A percentile compares a stretch with the other conserved stretches of the same genome.
phyloP scores from a whole-genome alignment of 2,113 vertebrate genomes.

The Malurus alboscapulatus region DNA sequence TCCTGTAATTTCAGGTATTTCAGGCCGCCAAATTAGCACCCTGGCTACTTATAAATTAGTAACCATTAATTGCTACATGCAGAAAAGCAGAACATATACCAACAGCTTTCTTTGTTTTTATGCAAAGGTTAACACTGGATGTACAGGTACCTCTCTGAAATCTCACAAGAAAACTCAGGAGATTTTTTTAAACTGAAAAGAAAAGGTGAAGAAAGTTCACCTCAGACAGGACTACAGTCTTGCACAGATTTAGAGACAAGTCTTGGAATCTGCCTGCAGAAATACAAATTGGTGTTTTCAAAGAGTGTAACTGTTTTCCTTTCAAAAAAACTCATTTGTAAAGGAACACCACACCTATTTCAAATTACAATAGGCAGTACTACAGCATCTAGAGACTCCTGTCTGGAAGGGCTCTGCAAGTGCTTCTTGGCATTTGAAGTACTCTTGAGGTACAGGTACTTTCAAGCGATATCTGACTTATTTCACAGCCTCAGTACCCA shows the following conservation, averaged over 20 bases:
- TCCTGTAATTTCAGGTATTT: not conserved
- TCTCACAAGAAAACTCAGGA: not conserved
- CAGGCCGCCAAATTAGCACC: not conserved
- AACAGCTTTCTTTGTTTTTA: not conserved
- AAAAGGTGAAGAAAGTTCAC: not conserved
- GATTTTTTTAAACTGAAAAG: not conserved
- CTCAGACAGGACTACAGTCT: not conserved
- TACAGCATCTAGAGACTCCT: not conserved
- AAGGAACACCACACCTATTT: not conserved
- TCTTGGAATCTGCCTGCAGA: not conserved
- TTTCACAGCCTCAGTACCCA: not conserved
- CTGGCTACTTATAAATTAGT: not conserved
- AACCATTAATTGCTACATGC: not conserved
- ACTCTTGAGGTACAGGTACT: not conserved
- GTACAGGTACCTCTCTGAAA: not conserved
- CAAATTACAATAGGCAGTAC: not conserved
- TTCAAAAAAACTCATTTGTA: not conserved
- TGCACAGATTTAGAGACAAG: not conserved
- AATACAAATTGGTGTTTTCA: not conserved
- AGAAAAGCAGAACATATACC: not conserved
- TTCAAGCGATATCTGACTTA: not conserved
- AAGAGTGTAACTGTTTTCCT: not conserved
- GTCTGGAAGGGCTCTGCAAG: not conserved
- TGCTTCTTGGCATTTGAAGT: not conserved
- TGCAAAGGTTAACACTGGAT: not conserved